A percentile compares a stretch with the other conserved stretches of the same genome.
Conservation (phyloP, 2,797 vertebrate genomes). For the Ciconia nigra region DNA sequence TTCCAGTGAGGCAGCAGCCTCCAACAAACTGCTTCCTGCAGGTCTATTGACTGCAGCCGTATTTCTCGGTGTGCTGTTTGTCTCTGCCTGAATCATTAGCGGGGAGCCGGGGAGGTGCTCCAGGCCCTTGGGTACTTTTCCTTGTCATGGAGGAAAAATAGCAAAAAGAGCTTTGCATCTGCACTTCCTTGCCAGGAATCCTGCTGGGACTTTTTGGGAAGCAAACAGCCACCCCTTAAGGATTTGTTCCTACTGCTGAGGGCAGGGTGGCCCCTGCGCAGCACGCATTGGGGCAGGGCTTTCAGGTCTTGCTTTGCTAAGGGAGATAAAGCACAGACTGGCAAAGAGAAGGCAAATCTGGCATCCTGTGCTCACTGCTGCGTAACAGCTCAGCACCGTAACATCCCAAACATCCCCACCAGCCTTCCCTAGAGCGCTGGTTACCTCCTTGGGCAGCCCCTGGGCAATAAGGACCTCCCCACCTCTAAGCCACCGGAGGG, state of each 20-base stretch:
- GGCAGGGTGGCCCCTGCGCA: neutral
- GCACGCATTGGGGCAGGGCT: accelerated
- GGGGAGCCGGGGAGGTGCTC: neutral
- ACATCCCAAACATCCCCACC: neutral
- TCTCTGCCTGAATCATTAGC: neutral
- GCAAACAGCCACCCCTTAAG: neutral
- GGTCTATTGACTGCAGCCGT: neutral
- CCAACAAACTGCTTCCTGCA: neutral
- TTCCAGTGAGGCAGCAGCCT: neutral
- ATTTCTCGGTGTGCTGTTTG: neutral
- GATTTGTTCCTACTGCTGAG: neutral
- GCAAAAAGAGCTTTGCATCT: neutral
- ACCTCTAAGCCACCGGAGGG: too few relatives aligned
- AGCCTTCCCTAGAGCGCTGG: neutral
- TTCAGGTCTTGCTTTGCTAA: neutral
- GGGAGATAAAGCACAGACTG: neutral
- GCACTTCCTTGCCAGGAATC: neutral
- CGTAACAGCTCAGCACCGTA: accelerated
- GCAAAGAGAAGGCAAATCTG: neutral
- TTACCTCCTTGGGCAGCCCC: neutral
- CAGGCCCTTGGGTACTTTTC: neutral
- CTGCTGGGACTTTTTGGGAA: neutral
- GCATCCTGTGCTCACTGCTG: neutral
- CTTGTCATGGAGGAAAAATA: neutral
- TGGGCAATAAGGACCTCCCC: neutral